Evolutionary conservation across 1,140 invertebrate species (phyloP).

Genomic region (Pomacea maculata): DNA sequence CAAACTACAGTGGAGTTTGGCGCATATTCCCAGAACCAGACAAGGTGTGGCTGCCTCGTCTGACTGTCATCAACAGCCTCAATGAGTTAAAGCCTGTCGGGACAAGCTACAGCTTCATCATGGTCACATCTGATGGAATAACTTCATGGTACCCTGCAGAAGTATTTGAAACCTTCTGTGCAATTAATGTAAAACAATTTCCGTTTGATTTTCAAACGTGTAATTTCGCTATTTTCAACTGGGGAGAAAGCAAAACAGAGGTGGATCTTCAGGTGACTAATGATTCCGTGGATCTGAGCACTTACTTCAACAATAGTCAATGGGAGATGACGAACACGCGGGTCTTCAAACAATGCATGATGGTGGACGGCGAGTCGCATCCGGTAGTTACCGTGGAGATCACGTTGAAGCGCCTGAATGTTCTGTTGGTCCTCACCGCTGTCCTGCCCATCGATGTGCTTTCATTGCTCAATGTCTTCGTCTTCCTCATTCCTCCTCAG

Average conservation of each 20-base stretch:
- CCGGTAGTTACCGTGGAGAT: background rate
- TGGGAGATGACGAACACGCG: conserved; percentile 22
- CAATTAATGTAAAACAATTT: conserved; percentile 14
- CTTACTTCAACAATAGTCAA: conserved; percentile 9
- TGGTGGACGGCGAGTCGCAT: background rate
- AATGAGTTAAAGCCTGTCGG: conserved; percentile 15
- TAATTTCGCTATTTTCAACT: conserved; percentile 79
- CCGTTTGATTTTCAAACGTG: conserved; percentile 20
- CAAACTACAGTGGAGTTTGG: too few species aligned
- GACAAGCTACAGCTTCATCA: background rate
- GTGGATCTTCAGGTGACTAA: conserved; percentile 2
- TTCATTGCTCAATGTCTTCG: conserved; percentile 18
- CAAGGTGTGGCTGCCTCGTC: conserved; percentile 13
- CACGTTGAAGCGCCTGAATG: conserved; percentile 9
- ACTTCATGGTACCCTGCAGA: conserved; percentile 13
- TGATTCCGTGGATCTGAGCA: conserved; percentile 9
- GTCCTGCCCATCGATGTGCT: conserved; percentile 20
- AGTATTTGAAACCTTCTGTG: conserved; percentile 17
- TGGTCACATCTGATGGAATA: background rate
- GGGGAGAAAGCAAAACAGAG: conserved; percentile 77
- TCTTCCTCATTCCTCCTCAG: conserved; percentile 23
- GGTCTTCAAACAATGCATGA: background rate
- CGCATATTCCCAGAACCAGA: background rate
- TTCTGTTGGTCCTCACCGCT: conserved; percentile 11
- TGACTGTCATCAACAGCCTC: conserved; percentile 4